A percentile compares a stretch with the other conserved stretches of the same genome.
Conservation (phyloP, 2,888 invertebrate species). For the Drosophila sordidula region DNA sequence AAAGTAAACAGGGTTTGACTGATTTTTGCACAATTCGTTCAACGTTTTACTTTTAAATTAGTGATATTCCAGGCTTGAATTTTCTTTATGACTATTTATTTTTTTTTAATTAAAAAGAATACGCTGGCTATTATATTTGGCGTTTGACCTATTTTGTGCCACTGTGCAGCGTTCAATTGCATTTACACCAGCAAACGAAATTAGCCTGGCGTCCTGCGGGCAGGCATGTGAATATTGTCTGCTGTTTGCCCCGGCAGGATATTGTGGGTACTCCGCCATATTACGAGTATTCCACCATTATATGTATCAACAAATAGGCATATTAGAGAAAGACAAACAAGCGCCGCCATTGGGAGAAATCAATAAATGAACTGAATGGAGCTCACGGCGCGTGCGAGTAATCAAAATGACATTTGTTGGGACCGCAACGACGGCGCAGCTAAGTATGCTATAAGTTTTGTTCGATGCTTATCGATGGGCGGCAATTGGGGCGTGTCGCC, state of each 20-base stretch:
- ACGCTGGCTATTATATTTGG: no score
- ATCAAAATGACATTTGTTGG: constrained; percentile 74
- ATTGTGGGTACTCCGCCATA: background rate
- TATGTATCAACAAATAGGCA: constrained; percentile 41
- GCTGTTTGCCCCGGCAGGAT: constrained; percentile 14
- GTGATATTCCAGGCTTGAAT: no score
- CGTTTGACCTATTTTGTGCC: background rate
- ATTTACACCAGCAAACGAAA: constrained; percentile 7
- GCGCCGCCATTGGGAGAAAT: constrained; percentile 41
- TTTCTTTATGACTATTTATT: no score
- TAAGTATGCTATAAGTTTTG: constrained; percentile 48
- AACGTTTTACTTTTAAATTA: no score
- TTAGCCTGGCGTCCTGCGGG: constrained; percentile 8
- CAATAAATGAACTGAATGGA: constrained; percentile 58
- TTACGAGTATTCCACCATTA: constrained; percentile 24
- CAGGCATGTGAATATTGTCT: constrained; percentile 32
- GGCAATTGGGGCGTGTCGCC: constrained; percentile 10
- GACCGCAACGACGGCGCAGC: constrained; percentile 42
- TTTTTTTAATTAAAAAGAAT: no score
- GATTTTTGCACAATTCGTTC: no score
- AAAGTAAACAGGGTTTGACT: no score
- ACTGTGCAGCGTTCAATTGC: constrained; percentile 27
- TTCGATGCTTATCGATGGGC: constrained; percentile 24
- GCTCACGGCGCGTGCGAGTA: constrained; percentile 60
- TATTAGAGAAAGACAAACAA: constrained; percentile 44